Evolutionary conservation across 1,140 invertebrate species (phyloP).

Genomic region (Sycobia sp.): DNA sequence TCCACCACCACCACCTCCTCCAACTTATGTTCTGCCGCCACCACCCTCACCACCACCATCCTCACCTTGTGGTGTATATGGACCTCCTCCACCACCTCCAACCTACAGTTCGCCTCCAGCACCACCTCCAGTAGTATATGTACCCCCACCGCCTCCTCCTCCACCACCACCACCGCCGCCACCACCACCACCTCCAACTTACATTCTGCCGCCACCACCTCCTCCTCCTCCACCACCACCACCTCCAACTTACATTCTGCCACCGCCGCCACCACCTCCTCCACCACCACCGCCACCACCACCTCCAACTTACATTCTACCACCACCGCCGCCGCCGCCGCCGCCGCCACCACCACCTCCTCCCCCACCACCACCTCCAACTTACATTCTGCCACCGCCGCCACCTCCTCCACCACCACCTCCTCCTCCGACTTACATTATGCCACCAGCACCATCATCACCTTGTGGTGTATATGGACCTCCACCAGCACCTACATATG

Average conservation of each 20-base stretch:
- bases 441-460: neutral
- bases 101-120: neutral
- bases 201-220: neutral
- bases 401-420: constrained; percentile 2
- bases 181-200: neutral
- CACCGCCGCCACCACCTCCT: neutral
- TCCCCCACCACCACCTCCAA: neutral
- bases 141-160: neutral
- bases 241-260: neutral
- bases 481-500: neutral
- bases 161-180: neutral
- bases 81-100: neutral
- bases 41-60: neutral
- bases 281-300: neutral
- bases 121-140: neutral
- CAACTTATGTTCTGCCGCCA: too few relatives aligned
- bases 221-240: neutral
- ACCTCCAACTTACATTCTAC: neutral
- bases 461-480: neutral
- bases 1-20: neutral
- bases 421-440: neutral
- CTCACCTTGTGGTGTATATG: neutral
- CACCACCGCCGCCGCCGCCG: neutral
- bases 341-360: constrained; percentile 8
- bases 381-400: neutral